These are phyloP conservation scores for Silvanus unidentatus DNA, from an alignment of 2,888 invertebrate species.

Conservation along the genomic window DNA sequence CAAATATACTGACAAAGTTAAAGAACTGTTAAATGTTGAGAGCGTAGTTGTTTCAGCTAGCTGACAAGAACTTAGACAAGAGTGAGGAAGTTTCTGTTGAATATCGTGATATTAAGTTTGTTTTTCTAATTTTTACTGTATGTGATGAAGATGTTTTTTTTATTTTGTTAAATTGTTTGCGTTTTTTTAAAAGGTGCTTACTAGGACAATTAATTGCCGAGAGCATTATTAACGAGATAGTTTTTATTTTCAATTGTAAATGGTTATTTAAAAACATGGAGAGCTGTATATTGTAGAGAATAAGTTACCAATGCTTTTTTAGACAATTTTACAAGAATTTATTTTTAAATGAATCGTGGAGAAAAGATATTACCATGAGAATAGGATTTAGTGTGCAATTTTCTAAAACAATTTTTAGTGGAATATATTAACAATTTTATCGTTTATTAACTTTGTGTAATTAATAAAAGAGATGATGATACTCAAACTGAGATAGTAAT, in stretches of 20 bases:
- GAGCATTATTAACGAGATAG: too few species aligned
- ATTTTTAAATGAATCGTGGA: neutral
- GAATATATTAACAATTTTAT: neutral
- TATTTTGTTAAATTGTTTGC: neutral
- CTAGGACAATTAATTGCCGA: too few species aligned
- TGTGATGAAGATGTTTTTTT: neutral
- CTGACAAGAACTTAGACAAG: slow-evolving; percentile 40
- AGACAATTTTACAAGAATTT: slow-evolving; percentile 27
- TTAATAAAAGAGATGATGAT: slow-evolving; percentile 2
- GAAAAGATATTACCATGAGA: neutral
- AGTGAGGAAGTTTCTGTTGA: neutral
- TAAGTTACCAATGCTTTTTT: slow-evolving; percentile 23
- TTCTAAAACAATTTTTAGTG: slow-evolving; percentile 11
- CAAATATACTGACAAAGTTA: slow-evolving; percentile 77
- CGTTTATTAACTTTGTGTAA: too few species aligned
- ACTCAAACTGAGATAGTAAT: slow-evolving; percentile 25
- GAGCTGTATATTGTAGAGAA: slow-evolving; percentile 11
- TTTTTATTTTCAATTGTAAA: neutral
- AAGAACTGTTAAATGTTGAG: slow-evolving; percentile 75
- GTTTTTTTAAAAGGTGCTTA: neutral
- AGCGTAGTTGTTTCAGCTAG: slow-evolving; percentile 59
- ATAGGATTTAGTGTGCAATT: slow-evolving; percentile 17
- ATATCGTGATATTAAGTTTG: slow-evolving; percentile 3
- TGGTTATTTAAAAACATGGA: neutral
- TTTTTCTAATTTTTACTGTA: neutral